Conservation (phyloP, 1,140 invertebrate genomes). For the Tetramorium parvispinum region DNA sequence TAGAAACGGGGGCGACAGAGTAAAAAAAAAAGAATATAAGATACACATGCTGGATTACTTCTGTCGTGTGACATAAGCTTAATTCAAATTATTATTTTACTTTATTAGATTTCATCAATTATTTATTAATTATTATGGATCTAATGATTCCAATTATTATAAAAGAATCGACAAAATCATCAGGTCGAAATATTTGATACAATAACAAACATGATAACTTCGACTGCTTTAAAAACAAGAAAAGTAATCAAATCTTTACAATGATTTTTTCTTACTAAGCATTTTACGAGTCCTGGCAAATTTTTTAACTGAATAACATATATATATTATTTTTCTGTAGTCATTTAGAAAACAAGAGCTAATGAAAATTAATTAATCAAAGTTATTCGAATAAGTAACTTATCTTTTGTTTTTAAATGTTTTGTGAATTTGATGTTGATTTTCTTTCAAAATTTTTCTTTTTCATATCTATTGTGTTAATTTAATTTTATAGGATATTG, state of each 20-base stretch:
- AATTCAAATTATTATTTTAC: background rate
- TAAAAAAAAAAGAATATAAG: conserved; percentile 40
- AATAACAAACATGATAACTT: background rate
- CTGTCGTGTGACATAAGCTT: background rate
- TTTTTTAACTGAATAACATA: no score
- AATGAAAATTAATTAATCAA: conserved; percentile 8
- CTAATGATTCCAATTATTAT: background rate
- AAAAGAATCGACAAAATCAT: background rate
- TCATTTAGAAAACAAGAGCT: background rate
- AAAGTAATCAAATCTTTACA: background rate
- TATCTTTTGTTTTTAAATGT: conserved; percentile 8
- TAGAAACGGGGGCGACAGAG: background rate
- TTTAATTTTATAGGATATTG: background rate
- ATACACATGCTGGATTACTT: conserved; percentile 37
- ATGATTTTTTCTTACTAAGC: background rate
- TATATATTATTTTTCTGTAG: no score
- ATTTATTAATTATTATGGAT: background rate
- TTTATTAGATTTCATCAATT: background rate
- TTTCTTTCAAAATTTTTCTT: background rate
- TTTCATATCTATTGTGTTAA: background rate
- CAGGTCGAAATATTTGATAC: background rate
- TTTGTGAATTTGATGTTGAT: conserved; percentile 1
- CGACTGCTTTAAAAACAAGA: background rate
- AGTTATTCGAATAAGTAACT: background rate
- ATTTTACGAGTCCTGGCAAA: background rate